These are phyloP conservation scores for Cynaeus angustus DNA, from an alignment of 2,888 invertebrate genomes.

Conservation along the genomic window DNA sequence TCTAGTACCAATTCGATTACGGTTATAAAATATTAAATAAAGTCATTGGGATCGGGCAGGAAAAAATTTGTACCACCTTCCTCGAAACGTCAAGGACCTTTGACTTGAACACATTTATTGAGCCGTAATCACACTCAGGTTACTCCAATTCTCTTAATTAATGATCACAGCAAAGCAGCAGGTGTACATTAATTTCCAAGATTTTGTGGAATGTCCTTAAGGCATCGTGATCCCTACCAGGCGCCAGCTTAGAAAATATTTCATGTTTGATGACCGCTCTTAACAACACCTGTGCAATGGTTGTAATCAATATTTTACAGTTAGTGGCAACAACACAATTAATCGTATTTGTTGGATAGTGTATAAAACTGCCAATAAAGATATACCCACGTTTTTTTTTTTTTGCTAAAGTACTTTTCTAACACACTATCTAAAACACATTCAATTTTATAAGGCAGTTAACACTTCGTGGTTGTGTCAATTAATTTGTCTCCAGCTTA, in stretches of 20 bases:
- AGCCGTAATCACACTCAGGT: neutral
- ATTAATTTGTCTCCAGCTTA: slow-evolving; percentile 20
- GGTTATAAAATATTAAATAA: slow-evolving; percentile 34
- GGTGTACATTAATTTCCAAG: neutral
- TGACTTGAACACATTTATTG: too few relatives aligned
- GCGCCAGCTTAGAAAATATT: slow-evolving; percentile 1
- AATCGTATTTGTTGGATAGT: slow-evolving; percentile 6
- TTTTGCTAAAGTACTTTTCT: slow-evolving; percentile 2
- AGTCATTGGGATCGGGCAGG: slow-evolving; percentile 21
- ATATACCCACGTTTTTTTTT: too few relatives aligned
- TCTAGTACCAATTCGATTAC: slow-evolving; percentile 32
- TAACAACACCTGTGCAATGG: slow-evolving; percentile 5
- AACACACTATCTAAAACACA: neutral
- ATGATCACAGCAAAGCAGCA: neutral
- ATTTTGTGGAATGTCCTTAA: slow-evolving; percentile 6
- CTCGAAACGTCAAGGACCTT: neutral
- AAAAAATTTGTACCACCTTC: slow-evolving; percentile 15
- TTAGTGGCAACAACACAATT: neutral
- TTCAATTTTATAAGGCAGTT: slow-evolving; percentile 27
- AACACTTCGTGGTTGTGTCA: slow-evolving; percentile 19
- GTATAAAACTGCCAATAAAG: slow-evolving; percentile 11
- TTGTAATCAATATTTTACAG: slow-evolving; percentile 1
- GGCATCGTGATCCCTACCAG: neutral
- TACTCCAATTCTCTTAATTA: neutral
- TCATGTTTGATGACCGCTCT: slow-evolving; percentile 2